phyloP scores from a whole-genome alignment of 2,888 invertebrate species.

The Drosophila peninsularis region DNA sequence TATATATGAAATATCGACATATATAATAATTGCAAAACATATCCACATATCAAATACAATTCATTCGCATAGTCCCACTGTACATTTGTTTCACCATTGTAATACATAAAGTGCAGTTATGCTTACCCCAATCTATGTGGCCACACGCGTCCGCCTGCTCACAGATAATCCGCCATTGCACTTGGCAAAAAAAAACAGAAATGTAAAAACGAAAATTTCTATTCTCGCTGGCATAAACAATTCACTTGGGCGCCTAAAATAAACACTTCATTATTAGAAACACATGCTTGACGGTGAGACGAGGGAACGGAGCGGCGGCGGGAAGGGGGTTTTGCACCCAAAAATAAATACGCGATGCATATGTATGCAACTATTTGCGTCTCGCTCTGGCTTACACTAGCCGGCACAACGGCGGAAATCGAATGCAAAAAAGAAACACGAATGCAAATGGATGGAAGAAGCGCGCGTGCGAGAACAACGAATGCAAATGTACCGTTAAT shows the following conservation, averaged over 20 bases:
- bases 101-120: constrained; percentile 35
- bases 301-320: not conserved
- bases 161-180: constrained; percentile 41
- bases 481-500: constrained; percentile 57
- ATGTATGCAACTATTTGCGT: constrained; percentile 5
- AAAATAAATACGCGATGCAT: constrained; percentile 44
- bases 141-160: constrained; percentile 21
- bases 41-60: too few species aligned
- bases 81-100: not conserved
- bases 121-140: constrained; percentile 36
- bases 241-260: constrained; percentile 67
- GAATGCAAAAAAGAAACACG: constrained; percentile 18
- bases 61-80: not conserved
- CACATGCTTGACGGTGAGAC: constrained; percentile 53
- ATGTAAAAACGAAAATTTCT: not conserved
- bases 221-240: constrained; percentile 32
- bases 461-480: constrained; percentile 7
- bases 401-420: constrained; percentile 52
- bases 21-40: too few species aligned
- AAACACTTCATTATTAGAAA: constrained; percentile 78
- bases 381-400: constrained; percentile 5
- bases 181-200: constrained; percentile 29
- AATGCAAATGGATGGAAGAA: constrained; percentile 5
- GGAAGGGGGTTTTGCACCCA: constrained; percentile 29
- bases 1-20: too few species aligned